These are phyloP conservation scores for Sicus ferrugineus DNA, from an alignment of 2,888 invertebrate species.

Conservation along the genomic window DNA sequence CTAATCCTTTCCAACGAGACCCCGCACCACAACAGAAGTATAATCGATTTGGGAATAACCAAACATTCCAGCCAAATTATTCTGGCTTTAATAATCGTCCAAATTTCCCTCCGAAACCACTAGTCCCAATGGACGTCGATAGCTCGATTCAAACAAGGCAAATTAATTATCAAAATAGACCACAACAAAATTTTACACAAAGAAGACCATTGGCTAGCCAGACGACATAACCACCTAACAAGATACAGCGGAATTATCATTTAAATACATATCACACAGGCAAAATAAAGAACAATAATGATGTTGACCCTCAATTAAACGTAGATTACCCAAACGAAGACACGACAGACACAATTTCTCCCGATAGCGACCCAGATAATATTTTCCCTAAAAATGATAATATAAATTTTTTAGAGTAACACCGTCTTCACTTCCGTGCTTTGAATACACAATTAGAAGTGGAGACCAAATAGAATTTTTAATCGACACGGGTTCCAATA, in stretches of 20 bases:
- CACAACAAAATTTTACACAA: not conserved
- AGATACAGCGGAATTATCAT: not conserved
- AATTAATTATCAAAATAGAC: constrained; percentile 36
- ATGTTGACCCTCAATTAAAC: not conserved
- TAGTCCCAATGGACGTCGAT: constrained; percentile 31
- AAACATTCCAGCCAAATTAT: not conserved
- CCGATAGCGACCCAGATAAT: too few relatives aligned
- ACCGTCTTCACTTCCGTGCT: constrained; percentile 14
- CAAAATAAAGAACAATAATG: not conserved
- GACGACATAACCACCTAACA: not conserved
- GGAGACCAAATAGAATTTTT: constrained; percentile 11
- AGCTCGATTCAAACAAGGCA: not conserved
- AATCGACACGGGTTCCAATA: constrained; percentile 26
- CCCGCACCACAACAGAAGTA: not conserved
- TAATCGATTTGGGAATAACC: too few relatives aligned
- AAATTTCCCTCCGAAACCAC: not conserved
- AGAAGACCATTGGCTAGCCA: not conserved
- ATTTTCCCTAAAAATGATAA: too few relatives aligned
- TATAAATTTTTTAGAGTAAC: constrained; percentile 24
- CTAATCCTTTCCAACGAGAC: not conserved
- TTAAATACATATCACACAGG: not conserved
- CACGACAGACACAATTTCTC: too few relatives aligned
- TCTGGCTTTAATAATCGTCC: not conserved
- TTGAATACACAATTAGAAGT: constrained; percentile 4
- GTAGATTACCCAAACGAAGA: not conserved